phyloP scores from a whole-genome alignment of 2,797 vertebrate species.

The Enteromius argenteus region DNA sequence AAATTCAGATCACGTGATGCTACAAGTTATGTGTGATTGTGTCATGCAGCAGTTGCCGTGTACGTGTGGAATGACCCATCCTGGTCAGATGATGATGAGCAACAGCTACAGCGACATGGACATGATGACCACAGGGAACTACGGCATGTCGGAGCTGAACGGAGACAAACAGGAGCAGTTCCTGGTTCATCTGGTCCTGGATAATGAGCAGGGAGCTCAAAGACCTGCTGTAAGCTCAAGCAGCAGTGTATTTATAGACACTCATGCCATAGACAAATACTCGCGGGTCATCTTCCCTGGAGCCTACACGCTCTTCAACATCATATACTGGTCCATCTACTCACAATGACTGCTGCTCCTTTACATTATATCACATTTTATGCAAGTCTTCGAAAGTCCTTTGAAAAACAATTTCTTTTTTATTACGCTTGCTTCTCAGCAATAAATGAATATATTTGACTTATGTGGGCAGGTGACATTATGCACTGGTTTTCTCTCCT shows the following conservation, averaged over 20 bases:
- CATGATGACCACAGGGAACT: slow-evolving; percentile 80
- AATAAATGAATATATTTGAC: not conserved
- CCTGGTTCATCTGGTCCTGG: slow-evolving; percentile 86
- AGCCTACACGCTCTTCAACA: slow-evolving; percentile 89
- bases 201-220: slow-evolving; percentile 76
- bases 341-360: slow-evolving; percentile 71
- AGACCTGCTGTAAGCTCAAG: slow-evolving; percentile 77
- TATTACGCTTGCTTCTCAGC: not conserved
- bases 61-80: slow-evolving; percentile 80
- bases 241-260: slow-evolving; percentile 87
- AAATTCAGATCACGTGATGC: not conserved
- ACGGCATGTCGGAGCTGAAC: slow-evolving; percentile 79
- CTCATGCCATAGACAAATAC: slow-evolving; percentile 92
- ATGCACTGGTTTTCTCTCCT: not conserved
- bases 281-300: slow-evolving; percentile 90
- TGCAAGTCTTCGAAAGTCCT: not conserved
- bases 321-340: slow-evolving; percentile 96
- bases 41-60: slow-evolving; percentile 81
- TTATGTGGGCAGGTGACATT: not conserved
- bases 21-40: not conserved
- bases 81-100: slow-evolving; percentile 78
- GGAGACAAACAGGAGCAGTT: slow-evolving; percentile 84
- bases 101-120: slow-evolving; percentile 86
- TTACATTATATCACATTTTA: not conserved
- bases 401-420: not conserved